Evolutionary conservation across 2,113 vertebrate genomes (phyloP), one percentile per base, ranked within the genome.

Genomic region (Nothobranchius kuhntae): DNA sequence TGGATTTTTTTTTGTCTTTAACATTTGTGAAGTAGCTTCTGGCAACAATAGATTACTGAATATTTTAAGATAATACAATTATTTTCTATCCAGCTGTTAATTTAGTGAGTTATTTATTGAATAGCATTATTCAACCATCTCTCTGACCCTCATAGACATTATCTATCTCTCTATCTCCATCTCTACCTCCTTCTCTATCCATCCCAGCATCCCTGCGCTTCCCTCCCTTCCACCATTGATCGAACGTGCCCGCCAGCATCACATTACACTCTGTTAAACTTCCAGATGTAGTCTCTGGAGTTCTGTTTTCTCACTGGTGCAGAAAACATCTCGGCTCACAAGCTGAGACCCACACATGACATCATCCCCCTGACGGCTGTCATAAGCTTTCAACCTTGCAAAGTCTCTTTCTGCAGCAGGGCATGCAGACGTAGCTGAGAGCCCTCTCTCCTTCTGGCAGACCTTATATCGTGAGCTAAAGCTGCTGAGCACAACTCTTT

Each of bases 271-370:
- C 24, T 73, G 42, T 65, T 62, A 52, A 78, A 78, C 71, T 83
- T 88, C 89, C 91, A 91, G 86, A 90, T 89, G 90, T 90, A 70
- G 83, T 73, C 89, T 86, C 89, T 4, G 47, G 86, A 76, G 84
- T 55, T 54, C 46, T 1, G 51, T n/a, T 51, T 72, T 84, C 53
- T 59, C 73, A 77, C 63, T 14, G 62, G 77, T 67, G 65, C 58
- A 51, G 55, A 80, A 86, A 84, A 83, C 79, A 77, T 59, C 61
- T 47, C 26, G 40, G 38, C 54, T 14, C 71, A 82, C 68, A 63
- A 66, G 71, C 81, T 12, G 57, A 63, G 80, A 63, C 81, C 86
- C 81, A 83, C 72, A 57, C 77, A 85, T 90, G 84, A 92, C 89
- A 90, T 90, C 89, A 91, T 81, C 59, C 77, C 86, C 86, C 71